Evolutionary conservation across 2,888 invertebrate species (phyloP), one percentile per base, ranked within the genome.

Genomic region (Agriopis leucophaearia): DNA sequence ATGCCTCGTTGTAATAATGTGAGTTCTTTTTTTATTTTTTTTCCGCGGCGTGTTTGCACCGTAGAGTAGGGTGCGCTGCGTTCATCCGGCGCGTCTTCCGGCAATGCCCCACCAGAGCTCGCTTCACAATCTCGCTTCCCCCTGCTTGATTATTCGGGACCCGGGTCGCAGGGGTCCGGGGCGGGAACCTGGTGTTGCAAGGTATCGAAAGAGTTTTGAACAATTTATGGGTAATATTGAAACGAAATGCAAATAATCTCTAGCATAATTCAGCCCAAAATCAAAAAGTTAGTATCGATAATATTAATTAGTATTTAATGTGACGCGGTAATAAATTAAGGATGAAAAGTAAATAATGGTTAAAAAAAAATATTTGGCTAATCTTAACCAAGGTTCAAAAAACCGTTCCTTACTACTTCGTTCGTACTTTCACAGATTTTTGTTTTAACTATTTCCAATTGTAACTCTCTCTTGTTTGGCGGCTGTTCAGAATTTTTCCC

Each of bases 131-230:
- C 80, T 77, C 80, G 80, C 78, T 80, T 81, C 83, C 84, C 87
- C 86, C 80, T 81, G 88, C 83, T 88, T 87, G 87, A 87, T 89
- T 89, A 90, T 88, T 84, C 83, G 82, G 79, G 79, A 79, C 84
- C 78, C 84, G 85, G 91, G 91, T 90, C 90, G 91, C 78, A 87
- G 90, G 88, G 91, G 89, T 78, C 85, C 84, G 90, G 85, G 88
- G 88, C 78, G 87, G 79, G 77, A 64, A 64, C 42, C 36, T 63
- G 68, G 81, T 85, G 85, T 86, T 90, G 87, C 90, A 82, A 87
- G 64, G 15, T 36, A 48, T 66, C 74, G 38, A 27, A 69, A 69
- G 70, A 72, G 40, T 54, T 63, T 70, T 64, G 42, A 67, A 47
- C 60, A n/a, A n/a, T 52, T 63, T 66, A 36, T 50, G 72, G 81